Base-by-base conservation (phyloP, 2,113 vertebrate species). In the Chaetodon auriga region DNA sequence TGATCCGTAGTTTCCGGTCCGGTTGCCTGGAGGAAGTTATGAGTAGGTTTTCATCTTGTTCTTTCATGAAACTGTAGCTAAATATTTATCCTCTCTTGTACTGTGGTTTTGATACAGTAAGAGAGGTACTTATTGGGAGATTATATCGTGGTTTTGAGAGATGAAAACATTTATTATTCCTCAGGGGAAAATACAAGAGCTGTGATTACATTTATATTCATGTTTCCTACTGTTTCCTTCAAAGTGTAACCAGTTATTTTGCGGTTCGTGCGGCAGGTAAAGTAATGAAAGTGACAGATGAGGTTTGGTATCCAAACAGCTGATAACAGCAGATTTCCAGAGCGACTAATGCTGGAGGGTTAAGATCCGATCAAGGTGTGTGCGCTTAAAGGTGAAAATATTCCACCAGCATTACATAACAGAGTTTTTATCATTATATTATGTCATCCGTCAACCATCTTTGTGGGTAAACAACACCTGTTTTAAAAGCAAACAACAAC, bases 401-500 rank as follows among this genome's bases (percentile, higher is more conserved):
- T 58, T 57, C 23, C 74, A 62, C 61, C 8, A 14, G 23, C 21
- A 38, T 46, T 16, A 53, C 30, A 63, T 30, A 35, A 36, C 19
- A 6, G n/a, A 18, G 53, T 41, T 51, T n/a, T 51, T 21, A 18
- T 66, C 49, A 6, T 7, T 21, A 57, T 21, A 55, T 55, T 64
- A 72, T 4, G 4, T 78, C 19, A 73, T 58, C 16, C 19, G 43
- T 70, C 48, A 64, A 43, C 61, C 60, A 51, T 46, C 9, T 55
- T 15, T 35, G 12, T 51, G 19, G 41, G 57, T 66, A 81, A 85
- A 68, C 49, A 68, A 84, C 38, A 75, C 36, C 35, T 46, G 25
- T 45, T 58, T 72, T 51, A 43, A n/a, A 81, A 53, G 18, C 21
- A 76, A 83, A 76, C 57, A 65, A 68, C 58, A 80, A 69, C 53